Evolutionary conservation across 2,888 invertebrate genomes (phyloP), one percentile per base, ranked within the genome.

Genomic region (Lepidochrysops patricia): DNA sequence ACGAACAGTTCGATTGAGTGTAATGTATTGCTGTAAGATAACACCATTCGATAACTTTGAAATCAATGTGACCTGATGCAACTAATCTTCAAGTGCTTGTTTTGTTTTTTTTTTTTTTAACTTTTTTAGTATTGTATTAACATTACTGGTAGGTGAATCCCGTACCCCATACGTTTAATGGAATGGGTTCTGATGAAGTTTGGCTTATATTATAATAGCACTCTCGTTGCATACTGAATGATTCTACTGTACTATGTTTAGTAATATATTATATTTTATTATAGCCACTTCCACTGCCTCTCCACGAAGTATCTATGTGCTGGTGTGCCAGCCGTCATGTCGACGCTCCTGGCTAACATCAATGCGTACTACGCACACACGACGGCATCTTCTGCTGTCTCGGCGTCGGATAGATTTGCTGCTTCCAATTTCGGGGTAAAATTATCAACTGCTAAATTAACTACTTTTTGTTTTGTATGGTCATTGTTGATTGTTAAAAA

Each of bases 291-390:
- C 88, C 99, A 99, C 89, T 99, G 99, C 86, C 93, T 99, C 65
- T 99, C 99, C 60, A 98, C 99, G 59, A 99, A 99, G 91, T 99
- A 98, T 88, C 92, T 98, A 69, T 99, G 98, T 81, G 96, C 98
- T n/a, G 98, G 98, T 62, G 99, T 99, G 7, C 99, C 99, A 12
- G 99, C 99, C 9, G 98, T 98, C 34, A 98, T 99, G 98, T 98
- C 98, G 68, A 99, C 98, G 56, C 91, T 99, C 2, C 89, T 99
- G 69, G 99, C 99, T 58, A 99, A 99, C 88, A 99, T 99, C 77
- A 99, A 99, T 84, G 99, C 99, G 66, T 99, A 98, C 90, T 98
- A 99, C 89, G 97, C 99, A 72, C 97, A 98, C 77, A 99, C 99
- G 0, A 98, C 99, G 26, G 98, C 98, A 6, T 97, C 98, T 27